A percentile compares a stretch with the other conserved stretches of the same genome.
Conservation (phyloP, 2,888 invertebrate genomes). For the Athripsodes cinereus region DNA sequence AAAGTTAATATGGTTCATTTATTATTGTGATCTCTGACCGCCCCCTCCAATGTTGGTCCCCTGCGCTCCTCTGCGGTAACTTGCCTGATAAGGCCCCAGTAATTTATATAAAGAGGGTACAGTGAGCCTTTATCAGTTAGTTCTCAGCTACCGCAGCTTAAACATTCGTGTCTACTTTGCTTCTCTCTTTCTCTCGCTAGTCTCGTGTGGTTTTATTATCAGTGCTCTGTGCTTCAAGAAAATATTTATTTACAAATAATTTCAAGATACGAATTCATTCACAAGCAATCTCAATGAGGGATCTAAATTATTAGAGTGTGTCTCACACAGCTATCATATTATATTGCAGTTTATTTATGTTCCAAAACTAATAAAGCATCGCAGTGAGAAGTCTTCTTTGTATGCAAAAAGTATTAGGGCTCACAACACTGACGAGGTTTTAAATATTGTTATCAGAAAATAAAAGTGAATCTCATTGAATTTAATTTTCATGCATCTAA, state of each 20-base stretch:
- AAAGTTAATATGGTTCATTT: constrained; percentile 15
- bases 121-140: constrained; percentile 6
- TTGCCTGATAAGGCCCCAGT: constrained; percentile 9
- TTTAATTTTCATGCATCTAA: constrained; percentile 45
- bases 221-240: background rate
- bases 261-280: background rate
- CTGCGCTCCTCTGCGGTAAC: background rate
- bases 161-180: background rate
- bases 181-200: background rate
- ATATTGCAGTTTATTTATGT: too few relatives aligned
- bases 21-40: constrained; percentile 23
- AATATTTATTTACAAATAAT: constrained; percentile 1
- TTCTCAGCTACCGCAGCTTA: background rate
- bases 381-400: background rate
- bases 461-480: constrained; percentile 30
- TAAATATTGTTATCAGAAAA: background rate
- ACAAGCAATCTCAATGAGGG: constrained; percentile 21
- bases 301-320: constrained; percentile 18
- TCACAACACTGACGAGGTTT: background rate
- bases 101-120: constrained; percentile 12
- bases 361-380: too few relatives aligned
- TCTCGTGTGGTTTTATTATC: background rate
- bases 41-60: constrained; percentile 18
- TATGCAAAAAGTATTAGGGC: background rate
- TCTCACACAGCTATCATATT: constrained; percentile 2